phyloP scores from a whole-genome alignment of 2,797 vertebrate genomes.

The Microctenopoma stevenorrisi region DNA sequence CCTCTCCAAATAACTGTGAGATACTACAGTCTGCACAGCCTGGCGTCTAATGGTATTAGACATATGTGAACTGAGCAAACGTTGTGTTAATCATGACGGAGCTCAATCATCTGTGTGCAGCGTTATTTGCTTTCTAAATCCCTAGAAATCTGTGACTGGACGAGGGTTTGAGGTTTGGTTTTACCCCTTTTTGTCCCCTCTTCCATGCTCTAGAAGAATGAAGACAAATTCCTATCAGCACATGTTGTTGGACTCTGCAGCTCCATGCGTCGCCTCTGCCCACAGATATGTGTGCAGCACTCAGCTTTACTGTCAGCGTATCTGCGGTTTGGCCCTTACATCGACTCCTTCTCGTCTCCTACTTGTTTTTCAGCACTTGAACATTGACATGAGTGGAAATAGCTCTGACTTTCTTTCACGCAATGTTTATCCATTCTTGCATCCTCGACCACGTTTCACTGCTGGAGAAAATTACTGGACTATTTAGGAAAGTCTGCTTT shows the following conservation, averaged over 20 bases:
- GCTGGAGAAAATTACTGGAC: constrained; percentile 23
- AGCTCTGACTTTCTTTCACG: constrained; percentile 27
- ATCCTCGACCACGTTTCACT: constrained; percentile 21
- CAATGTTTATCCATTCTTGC: constrained; percentile 21
- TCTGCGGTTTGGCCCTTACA: constrained; percentile 20
- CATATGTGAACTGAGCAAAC: too few relatives aligned
- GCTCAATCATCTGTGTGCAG: too few relatives aligned
- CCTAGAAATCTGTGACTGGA: too few relatives aligned
- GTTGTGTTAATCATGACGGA: too few relatives aligned
- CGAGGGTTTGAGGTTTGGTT: too few relatives aligned
- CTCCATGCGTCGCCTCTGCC: constrained; percentile 15
- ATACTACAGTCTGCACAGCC: too few relatives aligned
- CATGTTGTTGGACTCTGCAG: constrained; percentile 20
- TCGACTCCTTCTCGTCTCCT: constrained; percentile 7
- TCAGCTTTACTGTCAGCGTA: constrained; percentile 32
- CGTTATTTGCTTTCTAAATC: too few relatives aligned
- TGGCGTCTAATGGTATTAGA: too few relatives aligned
- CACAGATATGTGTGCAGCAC: constrained; percentile 11
- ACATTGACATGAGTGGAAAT: constrained; percentile 15
- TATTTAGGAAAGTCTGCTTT: constrained; percentile 28
- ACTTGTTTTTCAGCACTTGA: constrained; percentile 13
- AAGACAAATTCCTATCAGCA: neutral
- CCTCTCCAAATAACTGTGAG: too few relatives aligned
- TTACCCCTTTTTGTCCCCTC: neutral
- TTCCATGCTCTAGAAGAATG: neutral